Percentiles rank a stretch among this genome's conserved stretches.
Evolutionary conservation across 2,113 vertebrate genomes (phyloP).

Genomic region (Dendrocopos noguchii): DNA sequence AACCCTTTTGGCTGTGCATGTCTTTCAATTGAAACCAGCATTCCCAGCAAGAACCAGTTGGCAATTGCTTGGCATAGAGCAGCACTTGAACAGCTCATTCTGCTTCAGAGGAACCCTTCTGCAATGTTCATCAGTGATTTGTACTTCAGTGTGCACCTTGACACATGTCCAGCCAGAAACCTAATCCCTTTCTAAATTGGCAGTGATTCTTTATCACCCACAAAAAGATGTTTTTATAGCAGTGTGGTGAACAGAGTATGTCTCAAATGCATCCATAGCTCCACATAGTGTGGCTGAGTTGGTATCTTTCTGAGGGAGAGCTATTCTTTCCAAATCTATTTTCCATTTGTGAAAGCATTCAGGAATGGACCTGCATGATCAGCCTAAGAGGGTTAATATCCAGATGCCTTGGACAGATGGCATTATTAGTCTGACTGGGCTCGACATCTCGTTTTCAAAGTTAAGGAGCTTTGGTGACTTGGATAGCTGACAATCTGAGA

Average conservation of each 20-base stretch:
- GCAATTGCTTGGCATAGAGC: neutral
- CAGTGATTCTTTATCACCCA: neutral
- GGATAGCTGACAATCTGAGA: conserved; percentile 53
- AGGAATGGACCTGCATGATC: neutral
- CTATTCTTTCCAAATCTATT: neutral
- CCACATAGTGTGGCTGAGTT: neutral
- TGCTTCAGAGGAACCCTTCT: neutral
- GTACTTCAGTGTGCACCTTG: neutral
- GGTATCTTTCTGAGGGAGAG: neutral
- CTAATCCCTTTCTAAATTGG: conserved; percentile 10
- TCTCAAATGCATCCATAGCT: neutral
- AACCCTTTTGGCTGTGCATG: neutral
- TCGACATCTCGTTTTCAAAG: conserved; percentile 52
- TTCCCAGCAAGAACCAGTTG: neutral
- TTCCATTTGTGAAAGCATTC: neutral
- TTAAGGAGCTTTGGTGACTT: conserved; percentile 61
- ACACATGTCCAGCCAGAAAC: conserved; percentile 17
- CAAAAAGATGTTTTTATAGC: neutral
- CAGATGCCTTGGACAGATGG: conserved; percentile 62
- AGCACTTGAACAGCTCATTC: neutral
- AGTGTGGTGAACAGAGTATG: neutral
- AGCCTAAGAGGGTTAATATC: conserved; percentile 35
- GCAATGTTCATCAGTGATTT: neutral
- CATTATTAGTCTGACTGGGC: conserved; percentile 50
- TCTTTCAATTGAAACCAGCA: neutral